These are phyloP conservation scores for Scaptomyza flava DNA, from an alignment of 2,888 invertebrate species.

Conservation along the genomic window DNA sequence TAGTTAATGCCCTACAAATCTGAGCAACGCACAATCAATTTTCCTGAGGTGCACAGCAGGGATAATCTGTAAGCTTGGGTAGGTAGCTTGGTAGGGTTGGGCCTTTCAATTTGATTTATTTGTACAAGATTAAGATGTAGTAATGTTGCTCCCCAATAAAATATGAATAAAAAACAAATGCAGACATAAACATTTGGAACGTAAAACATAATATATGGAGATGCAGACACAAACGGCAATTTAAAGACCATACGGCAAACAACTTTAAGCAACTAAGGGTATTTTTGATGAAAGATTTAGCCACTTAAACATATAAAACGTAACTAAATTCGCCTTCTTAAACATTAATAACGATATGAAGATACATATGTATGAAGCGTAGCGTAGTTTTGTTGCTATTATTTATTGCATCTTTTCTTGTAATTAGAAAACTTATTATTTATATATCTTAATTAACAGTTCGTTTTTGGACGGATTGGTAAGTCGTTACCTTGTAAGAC, in stretches of 20 bases:
- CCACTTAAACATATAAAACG: not conserved
- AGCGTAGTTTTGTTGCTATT: no score
- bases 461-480: no score
- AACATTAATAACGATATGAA: not conserved
- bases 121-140: constrained; percentile 71
- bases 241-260: constrained; percentile 52
- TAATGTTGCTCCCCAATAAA: constrained; percentile 50
- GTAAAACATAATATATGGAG: constrained; percentile 15
- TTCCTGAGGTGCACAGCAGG: not conserved
- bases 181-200: constrained; percentile 60
- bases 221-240: constrained; percentile 65
- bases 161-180: constrained; percentile 60
- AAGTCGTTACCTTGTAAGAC: no score
- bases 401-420: no score
- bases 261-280: constrained; percentile 13
- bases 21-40: constrained; percentile 49
- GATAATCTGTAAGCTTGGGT: not conserved
- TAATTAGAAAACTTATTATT: no score
- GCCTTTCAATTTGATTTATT: constrained; percentile 57
- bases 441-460: no score
- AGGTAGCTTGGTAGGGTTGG: not conserved
- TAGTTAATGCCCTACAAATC: constrained; percentile 65
- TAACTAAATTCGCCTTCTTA: not conserved
- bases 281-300: no score
- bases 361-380: not conserved